Conservation (phyloP, 2,888 invertebrate species). For the Tenthredo scrophulariae region DNA sequence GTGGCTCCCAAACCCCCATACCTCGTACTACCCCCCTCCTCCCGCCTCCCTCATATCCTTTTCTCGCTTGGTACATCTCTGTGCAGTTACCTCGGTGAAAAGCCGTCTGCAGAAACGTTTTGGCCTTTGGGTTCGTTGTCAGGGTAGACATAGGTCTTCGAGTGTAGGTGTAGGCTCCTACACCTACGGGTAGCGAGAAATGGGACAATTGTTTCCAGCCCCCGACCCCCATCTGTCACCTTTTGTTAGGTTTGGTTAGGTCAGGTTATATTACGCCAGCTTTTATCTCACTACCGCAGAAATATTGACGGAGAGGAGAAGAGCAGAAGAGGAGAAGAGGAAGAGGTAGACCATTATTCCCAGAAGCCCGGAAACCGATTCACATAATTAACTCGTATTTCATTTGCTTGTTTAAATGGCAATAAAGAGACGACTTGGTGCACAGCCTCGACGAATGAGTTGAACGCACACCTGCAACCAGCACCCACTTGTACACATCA, state of each 20-base stretch:
- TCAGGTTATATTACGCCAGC: background rate
- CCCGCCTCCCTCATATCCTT: background rate
- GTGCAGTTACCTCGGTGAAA: background rate
- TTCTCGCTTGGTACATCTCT: constrained; percentile 12
- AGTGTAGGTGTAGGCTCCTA: background rate
- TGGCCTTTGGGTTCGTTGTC: background rate
- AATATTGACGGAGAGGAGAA: constrained; percentile 27
- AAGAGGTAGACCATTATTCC: constrained; percentile 20
- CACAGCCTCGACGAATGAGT: background rate
- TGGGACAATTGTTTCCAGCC: constrained; percentile 37
- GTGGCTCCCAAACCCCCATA: background rate
- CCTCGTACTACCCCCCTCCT: background rate
- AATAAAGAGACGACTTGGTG: constrained; percentile 5
- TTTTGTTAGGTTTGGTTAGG: constrained; percentile 1
- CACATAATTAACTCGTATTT: constrained; percentile 46
- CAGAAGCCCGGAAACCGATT: constrained; percentile 41
- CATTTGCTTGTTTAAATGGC: constrained; percentile 44
- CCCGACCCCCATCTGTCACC: constrained; percentile 3
- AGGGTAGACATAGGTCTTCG: too few species aligned
- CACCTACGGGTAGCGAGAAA: background rate
- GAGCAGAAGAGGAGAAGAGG: background rate
- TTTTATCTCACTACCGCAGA: constrained; percentile 29
- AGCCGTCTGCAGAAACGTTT: constrained; percentile 21
- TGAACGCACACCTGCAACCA: background rate
- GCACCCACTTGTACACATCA: background rate